Percentiles rank a stretch among this genome's conserved stretches.
phyloP scores from a whole-genome alignment of 2,888 invertebrate genomes.

The Polydrusus pterygomalis region DNA sequence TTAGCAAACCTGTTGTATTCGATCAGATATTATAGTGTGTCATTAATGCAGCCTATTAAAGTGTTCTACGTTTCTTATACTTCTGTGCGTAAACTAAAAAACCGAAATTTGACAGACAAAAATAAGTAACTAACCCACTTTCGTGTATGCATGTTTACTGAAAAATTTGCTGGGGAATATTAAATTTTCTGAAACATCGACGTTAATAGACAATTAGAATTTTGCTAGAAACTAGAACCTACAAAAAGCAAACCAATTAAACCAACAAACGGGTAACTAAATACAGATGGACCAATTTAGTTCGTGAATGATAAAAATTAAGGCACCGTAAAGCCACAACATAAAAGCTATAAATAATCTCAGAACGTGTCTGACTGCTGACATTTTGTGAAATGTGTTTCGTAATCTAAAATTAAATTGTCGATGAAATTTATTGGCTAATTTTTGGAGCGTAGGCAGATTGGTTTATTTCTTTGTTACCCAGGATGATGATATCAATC shows the following conservation, averaged over 20 bases:
- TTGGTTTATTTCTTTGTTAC: constrained; percentile 18
- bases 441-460: constrained; percentile 23
- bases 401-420: constrained; percentile 39
- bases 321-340: constrained; percentile 33
- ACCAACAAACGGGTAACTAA: constrained; percentile 29
- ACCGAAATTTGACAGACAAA: neutral
- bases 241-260: neutral
- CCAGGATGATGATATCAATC: constrained; percentile 2
- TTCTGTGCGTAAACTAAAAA: neutral
- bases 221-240: neutral
- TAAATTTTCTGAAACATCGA: constrained; percentile 4
- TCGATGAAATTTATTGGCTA: constrained; percentile 23
- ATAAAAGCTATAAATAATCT: constrained; percentile 36
- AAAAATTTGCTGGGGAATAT: neutral
- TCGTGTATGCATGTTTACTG: neutral
- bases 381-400: constrained; percentile 38
- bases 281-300: constrained; percentile 36
- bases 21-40: too few relatives aligned
- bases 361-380: constrained; percentile 42
- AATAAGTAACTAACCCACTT: constrained; percentile 25
- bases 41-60: too few relatives aligned
- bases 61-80: too few relatives aligned
- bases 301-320: constrained; percentile 27
- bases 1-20: too few relatives aligned
- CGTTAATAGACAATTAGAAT: neutral